Evolutionary conservation across 1,140 invertebrate species (phyloP).

Genomic region (Eufriesea mexicana): DNA sequence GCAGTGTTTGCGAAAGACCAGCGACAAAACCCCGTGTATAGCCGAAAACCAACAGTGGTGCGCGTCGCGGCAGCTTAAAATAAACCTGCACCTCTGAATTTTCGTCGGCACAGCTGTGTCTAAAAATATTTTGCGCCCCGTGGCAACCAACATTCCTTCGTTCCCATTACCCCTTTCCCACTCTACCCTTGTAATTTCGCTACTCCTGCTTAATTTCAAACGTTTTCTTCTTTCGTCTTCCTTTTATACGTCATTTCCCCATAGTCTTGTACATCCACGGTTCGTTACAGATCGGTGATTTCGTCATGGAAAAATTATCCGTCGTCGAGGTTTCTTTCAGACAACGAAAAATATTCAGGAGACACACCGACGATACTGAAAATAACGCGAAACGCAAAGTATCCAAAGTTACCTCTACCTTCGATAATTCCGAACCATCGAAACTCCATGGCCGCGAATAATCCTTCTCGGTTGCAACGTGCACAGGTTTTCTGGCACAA

Average conservation of each 20-base stretch:
- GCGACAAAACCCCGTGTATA: slow-evolving; percentile 2
- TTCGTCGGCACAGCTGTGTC: not conserved
- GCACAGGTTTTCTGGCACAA: slow-evolving; percentile 23
- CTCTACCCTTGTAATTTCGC: not conserved
- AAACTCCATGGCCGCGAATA: not conserved
- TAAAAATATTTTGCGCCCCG: not conserved
- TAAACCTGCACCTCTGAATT: not conserved
- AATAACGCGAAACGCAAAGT: no score
- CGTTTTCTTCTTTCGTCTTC: not conserved
- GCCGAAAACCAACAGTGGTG: slow-evolving; percentile 2
- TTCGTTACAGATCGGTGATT: no score
- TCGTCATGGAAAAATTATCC: no score
- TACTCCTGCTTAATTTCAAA: not conserved
- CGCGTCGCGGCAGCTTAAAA: slow-evolving; percentile 7
- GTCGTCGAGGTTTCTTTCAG: no score
- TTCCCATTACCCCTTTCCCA: slow-evolving; percentile 6
- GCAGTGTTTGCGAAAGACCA: slow-evolving; percentile 16
- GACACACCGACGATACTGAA: no score
- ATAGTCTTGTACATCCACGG: no score
- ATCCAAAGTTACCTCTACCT: not conserved
- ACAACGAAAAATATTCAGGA: no score
- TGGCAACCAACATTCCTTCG: not conserved
- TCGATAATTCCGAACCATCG: not conserved
- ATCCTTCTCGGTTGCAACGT: slow-evolving; percentile 10
- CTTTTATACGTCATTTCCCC: not conserved